Percentiles rank a stretch among this genome's conserved stretches.
phyloP scores from a whole-genome alignment of 2,888 invertebrate genomes.

The Ernsta delagoae region DNA sequence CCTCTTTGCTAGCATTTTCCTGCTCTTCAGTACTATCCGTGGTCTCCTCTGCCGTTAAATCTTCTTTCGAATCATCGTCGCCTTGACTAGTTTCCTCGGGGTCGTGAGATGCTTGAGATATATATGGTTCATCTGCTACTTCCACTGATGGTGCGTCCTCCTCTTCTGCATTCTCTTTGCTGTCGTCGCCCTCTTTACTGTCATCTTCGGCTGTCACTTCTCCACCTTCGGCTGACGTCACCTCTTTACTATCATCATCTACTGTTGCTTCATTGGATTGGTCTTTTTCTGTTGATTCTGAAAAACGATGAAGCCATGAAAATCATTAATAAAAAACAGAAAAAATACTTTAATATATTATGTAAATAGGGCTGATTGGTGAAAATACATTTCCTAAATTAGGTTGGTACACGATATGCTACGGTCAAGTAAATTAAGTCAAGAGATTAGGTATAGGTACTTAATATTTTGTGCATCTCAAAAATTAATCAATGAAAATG shows the following conservation, averaged over 20 bases:
- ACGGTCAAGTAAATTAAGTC: no score
- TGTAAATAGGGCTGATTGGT: no score
- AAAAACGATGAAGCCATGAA: conserved; percentile 40
- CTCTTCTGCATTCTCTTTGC: conserved; percentile 62
- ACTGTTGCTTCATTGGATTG: conserved; percentile 80
- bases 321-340: background rate
- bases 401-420: no score
- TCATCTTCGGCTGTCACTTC: conserved; percentile 57
- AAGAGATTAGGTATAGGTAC: no score
- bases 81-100: conserved; percentile 64
- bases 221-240: conserved; percentile 69
- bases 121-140: conserved; percentile 80
- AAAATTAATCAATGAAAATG: background rate
- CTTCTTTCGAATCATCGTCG: conserved; percentile 69
- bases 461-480: no score
- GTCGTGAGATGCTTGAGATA: conserved; percentile 77
- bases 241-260: conserved; percentile 75
- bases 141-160: conserved; percentile 71
- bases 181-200: conserved; percentile 59
- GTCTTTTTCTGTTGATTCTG: conserved; percentile 80
- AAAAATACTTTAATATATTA: no score
- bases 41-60: conserved; percentile 56
- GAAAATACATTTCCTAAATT: no score
- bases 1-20: conserved; percentile 54
- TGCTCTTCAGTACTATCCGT: conserved; percentile 66